Conservation (phyloP, 2,113 vertebrate genomes). For the Raja brachyura region DNA sequence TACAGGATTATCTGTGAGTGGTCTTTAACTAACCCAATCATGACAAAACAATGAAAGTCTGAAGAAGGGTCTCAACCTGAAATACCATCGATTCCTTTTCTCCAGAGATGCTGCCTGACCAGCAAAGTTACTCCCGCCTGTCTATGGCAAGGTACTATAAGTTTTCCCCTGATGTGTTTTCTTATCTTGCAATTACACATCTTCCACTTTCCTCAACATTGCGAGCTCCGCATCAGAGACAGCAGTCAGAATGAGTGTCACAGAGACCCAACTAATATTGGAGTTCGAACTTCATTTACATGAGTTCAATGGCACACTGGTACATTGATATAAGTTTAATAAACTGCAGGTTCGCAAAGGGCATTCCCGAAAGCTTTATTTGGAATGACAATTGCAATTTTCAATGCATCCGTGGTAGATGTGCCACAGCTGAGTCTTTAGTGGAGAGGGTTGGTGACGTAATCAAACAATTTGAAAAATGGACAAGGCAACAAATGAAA, state of each 20-base stretch:
- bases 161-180: background rate
- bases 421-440: too few species aligned
- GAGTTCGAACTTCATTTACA: background rate
- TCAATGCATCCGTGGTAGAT: background rate
- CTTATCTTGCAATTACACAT: background rate
- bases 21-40: background rate
- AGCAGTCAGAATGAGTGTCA: background rate
- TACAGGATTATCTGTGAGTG: background rate
- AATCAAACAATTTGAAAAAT: background rate
- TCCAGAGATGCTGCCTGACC: too few species aligned
- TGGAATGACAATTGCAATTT: background rate
- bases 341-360: background rate
- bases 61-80: too few species aligned
- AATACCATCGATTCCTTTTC: too few species aligned
- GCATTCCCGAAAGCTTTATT: background rate
- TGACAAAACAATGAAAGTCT: background rate
- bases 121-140: too few species aligned
- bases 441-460: too few species aligned
- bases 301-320: background rate
- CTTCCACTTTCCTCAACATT: background rate
- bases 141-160: too few species aligned
- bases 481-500: background rate
- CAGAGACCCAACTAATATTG: background rate
- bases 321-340: too few species aligned
- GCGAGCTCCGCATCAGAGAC: background rate